phyloP scores from a whole-genome alignment of 2,888 invertebrate species.

The Oligia latruncula region DNA sequence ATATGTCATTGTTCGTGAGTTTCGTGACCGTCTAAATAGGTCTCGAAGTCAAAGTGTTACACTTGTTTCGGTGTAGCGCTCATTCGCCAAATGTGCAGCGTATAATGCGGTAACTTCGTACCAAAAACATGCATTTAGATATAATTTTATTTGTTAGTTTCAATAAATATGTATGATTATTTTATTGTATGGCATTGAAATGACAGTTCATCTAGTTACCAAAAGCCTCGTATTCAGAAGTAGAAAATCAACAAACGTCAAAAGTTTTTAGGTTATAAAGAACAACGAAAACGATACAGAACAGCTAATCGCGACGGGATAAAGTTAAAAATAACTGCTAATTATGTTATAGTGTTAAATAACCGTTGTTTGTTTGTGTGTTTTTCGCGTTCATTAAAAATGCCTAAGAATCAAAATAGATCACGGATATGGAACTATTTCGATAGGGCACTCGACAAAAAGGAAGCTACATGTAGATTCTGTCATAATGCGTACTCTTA shows the following conservation, averaged over 20 bases:
- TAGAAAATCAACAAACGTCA: conserved; percentile 40
- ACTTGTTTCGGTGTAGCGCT: not conserved
- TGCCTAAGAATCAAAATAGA: conserved; percentile 2
- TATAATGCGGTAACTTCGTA: not conserved
- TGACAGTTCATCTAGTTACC: not conserved
- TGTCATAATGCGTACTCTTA: conserved; percentile 44
- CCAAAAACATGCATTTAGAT: too few species aligned
- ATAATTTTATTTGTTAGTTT: not conserved
- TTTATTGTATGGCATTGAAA: not conserved
- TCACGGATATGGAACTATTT: conserved; percentile 52
- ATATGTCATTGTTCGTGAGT: too few species aligned
- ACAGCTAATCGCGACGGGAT: conserved; percentile 28
- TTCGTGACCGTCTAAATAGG: too few species aligned
- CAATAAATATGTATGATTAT: not conserved
- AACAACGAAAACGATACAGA: conserved; percentile 40
- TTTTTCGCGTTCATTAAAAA: conserved; percentile 6
- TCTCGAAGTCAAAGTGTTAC: not conserved
- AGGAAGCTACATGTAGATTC: conserved; percentile 34
- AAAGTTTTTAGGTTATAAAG: conserved; percentile 38
- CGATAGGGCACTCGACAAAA: conserved; percentile 9
- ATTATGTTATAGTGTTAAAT: conserved; percentile 15
- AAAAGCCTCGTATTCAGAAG: conserved; percentile 37
- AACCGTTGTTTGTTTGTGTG: conserved; percentile 13
- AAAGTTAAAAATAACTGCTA: conserved; percentile 31
- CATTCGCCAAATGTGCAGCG: not conserved